Base-by-base conservation (phyloP, 1,140 invertebrate species). In the Cherax quadricarinatus region DNA sequence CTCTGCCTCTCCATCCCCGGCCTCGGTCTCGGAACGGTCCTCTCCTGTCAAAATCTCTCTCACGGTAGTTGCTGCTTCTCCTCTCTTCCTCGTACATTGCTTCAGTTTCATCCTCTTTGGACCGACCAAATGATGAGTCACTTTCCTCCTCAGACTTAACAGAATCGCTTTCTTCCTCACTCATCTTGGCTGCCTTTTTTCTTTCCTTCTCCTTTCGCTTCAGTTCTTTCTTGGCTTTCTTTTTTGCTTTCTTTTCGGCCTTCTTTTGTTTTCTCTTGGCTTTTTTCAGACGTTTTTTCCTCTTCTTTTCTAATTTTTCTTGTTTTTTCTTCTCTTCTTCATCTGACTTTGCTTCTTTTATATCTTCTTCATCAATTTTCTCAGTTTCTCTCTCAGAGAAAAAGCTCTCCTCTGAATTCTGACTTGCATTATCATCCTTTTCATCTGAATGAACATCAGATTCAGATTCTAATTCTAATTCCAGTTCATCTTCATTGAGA, bases 281-380 rank as follows among this genome's bases (percentile, higher is more conserved):
- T 12, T 57, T 60, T 18, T 84, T 84, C 82, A n/a, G 82, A 24
- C 6, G n/a, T 57, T 57, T 78, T 81, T 73, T 51, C 24, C 16
- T n/a, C 21, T 83, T 83, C 81, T 83, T 70, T 57, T 53, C 49
- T 53, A 14, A 30, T 18, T n/a, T 90, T 14, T 84, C 81, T 41
- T 53, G 6, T 49, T 41, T 90, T 18, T 60, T 41, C 81, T 90
- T 51, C 21, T 90, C 81, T 57, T 90, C 88, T 53, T 75, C 49
- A 16, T 90, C 81, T 12, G 7, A n/a, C 30, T 88, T 53, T 51
- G 80, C 73, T 24, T 57, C 51, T 5, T 14, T 48, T n/a, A 75
- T 5, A 18, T 41, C 41, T 66, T 90, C 88, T 48, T 83, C 53
- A 70, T 66, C 82, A 14, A 60, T 14, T 18, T 78, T 49, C 48